A percentile compares a stretch with the other conserved stretches of the same genome.
Conservation (phyloP, 2,113 vertebrate species). For the Chloropsis hardwickii region DNA sequence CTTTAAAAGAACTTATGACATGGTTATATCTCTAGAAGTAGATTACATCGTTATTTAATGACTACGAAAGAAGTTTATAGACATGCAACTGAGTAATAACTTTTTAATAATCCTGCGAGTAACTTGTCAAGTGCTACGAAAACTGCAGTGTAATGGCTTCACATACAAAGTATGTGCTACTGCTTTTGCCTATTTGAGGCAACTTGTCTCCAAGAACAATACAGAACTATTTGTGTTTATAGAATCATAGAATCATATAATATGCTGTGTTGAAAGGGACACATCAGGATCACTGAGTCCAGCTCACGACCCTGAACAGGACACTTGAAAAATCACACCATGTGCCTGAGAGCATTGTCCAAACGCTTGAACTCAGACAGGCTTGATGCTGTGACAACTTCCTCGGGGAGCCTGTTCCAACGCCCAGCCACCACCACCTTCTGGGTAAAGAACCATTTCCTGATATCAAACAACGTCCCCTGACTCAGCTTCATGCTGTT, state of each 20-base stretch:
- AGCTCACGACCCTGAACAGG: no score
- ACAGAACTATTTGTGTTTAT: not conserved
- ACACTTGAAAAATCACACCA: not conserved
- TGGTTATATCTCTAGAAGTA: not conserved
- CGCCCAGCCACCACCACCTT: fast-evolving
- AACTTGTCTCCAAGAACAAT: not conserved
- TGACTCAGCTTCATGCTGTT: not conserved
- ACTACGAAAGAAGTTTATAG: not conserved
- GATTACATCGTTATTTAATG: not conserved
- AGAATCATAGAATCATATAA: not conserved
- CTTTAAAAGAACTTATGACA: not conserved
- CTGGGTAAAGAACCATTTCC: not conserved
- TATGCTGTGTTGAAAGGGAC: not conserved
- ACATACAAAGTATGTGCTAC: not conserved
- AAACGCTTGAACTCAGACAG: not conserved
- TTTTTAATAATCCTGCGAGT: not conserved
- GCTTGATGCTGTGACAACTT: not conserved
- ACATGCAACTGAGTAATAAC: not conserved
- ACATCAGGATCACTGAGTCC: no score
- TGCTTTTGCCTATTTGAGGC: not conserved
- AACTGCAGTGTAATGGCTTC: not conserved
- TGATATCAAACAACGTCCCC: fast-evolving
- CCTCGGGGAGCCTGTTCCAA: not conserved
- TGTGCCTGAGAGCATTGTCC: not conserved
- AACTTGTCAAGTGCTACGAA: not conserved